These are phyloP conservation scores for Ornithoptera alexandrae DNA, from an alignment of 2,888 invertebrate genomes.

Conservation along the genomic window DNA sequence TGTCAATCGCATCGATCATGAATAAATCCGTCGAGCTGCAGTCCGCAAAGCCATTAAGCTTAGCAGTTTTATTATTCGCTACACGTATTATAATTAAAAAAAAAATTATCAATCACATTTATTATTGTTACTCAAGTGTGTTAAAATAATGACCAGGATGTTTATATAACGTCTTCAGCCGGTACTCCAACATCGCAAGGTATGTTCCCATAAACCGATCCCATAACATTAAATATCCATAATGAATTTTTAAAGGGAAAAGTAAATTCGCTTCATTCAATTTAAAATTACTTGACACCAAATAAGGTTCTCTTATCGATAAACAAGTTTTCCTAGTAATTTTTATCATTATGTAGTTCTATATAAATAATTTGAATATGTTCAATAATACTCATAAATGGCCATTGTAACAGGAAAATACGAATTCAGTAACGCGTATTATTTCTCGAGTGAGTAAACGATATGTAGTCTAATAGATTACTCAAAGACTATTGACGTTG, in stretches of 20 bases:
- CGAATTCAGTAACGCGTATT: neutral
- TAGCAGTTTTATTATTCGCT: constrained; percentile 11
- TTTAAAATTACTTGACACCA: too few species aligned
- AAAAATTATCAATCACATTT: neutral
- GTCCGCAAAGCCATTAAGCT: constrained; percentile 9
- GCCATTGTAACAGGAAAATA: neutral
- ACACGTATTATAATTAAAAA: constrained; percentile 1
- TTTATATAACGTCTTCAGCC: too few species aligned
- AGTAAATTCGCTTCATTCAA: too few species aligned
- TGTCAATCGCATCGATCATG: constrained; percentile 11
- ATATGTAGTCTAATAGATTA: neutral
- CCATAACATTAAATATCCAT: too few species aligned
- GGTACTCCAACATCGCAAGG: too few species aligned
- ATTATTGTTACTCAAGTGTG: neutral
- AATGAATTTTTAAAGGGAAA: too few species aligned
- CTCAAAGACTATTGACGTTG: neutral
- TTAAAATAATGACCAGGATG: too few species aligned
- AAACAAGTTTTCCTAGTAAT: too few species aligned
- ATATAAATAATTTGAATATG: neutral
- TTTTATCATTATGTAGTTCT: neutral
- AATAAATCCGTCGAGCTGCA: constrained; percentile 2
- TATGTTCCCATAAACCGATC: too few species aligned
- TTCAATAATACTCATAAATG: neutral
- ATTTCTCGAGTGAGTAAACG: neutral
- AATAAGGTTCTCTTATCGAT: too few species aligned